A percentile compares a stretch with the other conserved stretches of the same genome.
Conservation (phyloP, 2,888 invertebrate species). For the Lasioglossum marginatum region DNA sequence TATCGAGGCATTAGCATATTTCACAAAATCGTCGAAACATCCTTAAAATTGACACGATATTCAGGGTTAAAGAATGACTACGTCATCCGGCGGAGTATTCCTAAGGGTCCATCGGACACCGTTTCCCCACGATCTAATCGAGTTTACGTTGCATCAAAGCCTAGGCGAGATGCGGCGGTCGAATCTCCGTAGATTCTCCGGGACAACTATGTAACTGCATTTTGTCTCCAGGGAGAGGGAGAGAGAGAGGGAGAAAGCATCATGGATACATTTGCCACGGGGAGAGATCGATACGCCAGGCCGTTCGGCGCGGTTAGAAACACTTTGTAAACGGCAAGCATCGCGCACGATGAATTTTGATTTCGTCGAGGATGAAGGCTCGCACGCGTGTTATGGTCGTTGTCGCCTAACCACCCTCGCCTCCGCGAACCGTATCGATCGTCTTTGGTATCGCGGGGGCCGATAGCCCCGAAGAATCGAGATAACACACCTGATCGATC, state of each 20-base stretch:
- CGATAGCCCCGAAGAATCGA: slow-evolving; percentile 10
- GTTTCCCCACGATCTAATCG: slow-evolving; percentile 56
- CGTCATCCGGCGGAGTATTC: not conserved
- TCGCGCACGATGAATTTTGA: slow-evolving; percentile 11
- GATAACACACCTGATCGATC: not conserved
- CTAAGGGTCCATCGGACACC: slow-evolving; percentile 17
- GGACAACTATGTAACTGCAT: slow-evolving; percentile 28
- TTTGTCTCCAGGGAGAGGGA: slow-evolving; percentile 12
- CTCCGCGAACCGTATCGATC: not conserved
- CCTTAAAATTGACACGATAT: not conserved
- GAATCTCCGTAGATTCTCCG: slow-evolving; percentile 22
- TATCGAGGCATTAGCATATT: too few relatives aligned
- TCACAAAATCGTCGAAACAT: too few relatives aligned
- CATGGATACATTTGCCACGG: not conserved
- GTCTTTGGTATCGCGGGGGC: not conserved
- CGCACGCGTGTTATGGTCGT: not conserved
- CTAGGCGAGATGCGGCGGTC: slow-evolving; percentile 6
- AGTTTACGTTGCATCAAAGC: slow-evolving; percentile 59
- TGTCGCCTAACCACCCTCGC: not conserved
- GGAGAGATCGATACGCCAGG: not conserved
- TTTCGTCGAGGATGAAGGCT: not conserved
- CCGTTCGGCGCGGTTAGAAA: slow-evolving; percentile 5
- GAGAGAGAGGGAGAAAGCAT: not conserved
- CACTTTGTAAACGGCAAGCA: slow-evolving; percentile 15
- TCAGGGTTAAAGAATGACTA: not conserved